phyloP scores from a whole-genome alignment of 2,113 vertebrate species.

The Dipodomys spectabilis region DNA sequence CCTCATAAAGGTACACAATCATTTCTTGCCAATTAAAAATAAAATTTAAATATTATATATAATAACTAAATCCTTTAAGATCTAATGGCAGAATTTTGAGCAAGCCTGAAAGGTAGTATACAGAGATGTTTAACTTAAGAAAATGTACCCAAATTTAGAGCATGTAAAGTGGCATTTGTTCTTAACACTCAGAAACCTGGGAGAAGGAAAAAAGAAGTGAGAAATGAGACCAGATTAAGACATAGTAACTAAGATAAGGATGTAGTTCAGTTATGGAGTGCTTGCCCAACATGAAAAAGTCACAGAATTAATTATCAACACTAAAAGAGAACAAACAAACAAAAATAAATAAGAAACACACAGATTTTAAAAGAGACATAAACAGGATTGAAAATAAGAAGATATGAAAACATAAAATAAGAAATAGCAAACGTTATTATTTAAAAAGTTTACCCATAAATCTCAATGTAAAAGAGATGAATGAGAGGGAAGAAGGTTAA shows the following conservation, averaged over 20 bases:
- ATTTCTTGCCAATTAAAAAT: neutral
- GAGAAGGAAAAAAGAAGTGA: neutral
- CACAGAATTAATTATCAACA: no score
- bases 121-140: neutral
- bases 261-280: no score
- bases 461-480: neutral
- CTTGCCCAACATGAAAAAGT: no score
- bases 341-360: no score
- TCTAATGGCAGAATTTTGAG: neutral
- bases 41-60: neutral
- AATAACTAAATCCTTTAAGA: neutral
- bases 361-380: no score
- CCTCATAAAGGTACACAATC: neutral
- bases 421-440: neutral
- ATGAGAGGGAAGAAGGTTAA: neutral
- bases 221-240: neutral
- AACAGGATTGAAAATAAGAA: no score
- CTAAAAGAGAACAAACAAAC: no score
- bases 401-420: no score
- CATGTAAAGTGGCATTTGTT: neutral
- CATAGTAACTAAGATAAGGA: neutral
- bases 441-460: neutral
- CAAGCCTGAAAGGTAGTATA: neutral
- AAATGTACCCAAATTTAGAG: neutral
- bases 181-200: neutral